phyloP scores from a whole-genome alignment of 2,888 invertebrate genomes.

The Melieria crassipennis region DNA sequence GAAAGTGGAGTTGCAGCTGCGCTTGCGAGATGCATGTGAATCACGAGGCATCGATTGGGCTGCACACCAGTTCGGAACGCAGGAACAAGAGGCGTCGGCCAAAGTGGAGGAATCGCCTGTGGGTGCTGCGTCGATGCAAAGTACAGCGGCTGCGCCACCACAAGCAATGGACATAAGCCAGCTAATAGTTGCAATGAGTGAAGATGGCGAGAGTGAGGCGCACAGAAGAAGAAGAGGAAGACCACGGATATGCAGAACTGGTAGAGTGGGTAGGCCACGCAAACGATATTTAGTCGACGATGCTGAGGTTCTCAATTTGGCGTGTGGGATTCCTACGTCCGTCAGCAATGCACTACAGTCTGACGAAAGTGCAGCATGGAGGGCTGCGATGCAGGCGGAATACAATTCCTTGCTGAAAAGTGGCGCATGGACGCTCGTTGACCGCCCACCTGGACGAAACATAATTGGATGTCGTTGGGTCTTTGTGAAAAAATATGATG shows the following conservation, averaged over 20 bases:
- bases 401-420: constrained; percentile 10
- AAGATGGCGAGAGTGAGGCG: too few species aligned
- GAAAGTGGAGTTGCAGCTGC: too few species aligned
- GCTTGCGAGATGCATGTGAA: too few species aligned
- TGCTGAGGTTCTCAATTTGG: not conserved
- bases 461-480: constrained; percentile 39
- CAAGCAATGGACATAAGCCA: too few species aligned
- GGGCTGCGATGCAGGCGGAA: constrained; percentile 13
- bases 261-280: not conserved
- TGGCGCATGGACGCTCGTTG: constrained; percentile 36
- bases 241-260: not conserved
- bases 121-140: too few species aligned
- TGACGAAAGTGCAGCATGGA: not conserved
- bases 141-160: too few species aligned
- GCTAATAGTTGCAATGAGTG: too few species aligned
- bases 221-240: constrained; percentile 8
- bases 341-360: not conserved
- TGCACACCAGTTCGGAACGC: too few species aligned
- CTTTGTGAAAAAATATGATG: constrained; percentile 7
- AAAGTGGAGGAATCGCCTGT: too few species aligned
- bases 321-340: not conserved
- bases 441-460: constrained; percentile 32
- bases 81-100: too few species aligned
- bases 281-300: not conserved
- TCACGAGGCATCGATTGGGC: too few species aligned